These are phyloP conservation scores for Drosophila lini DNA, from an alignment of 1,140 invertebrate genomes.

Conservation along the genomic window DNA sequence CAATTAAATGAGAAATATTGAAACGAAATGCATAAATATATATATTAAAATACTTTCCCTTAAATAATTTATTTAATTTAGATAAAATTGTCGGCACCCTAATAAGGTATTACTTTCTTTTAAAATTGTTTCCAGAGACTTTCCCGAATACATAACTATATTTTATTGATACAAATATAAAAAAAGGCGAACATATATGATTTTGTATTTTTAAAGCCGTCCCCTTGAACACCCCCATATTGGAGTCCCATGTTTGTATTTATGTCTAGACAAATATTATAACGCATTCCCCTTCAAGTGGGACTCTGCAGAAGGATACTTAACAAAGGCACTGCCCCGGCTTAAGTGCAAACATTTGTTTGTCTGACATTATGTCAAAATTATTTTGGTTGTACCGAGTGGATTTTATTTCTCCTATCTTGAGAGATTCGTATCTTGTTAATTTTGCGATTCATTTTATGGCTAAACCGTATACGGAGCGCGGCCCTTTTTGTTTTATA, in stretches of 20 bases:
- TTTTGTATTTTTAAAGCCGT: constrained; percentile 5
- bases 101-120: background rate
- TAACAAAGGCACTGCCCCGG: constrained; percentile 33
- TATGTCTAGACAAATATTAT: constrained; percentile 39
- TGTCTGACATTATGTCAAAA: constrained; percentile 59
- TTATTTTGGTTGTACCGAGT: constrained; percentile 56
- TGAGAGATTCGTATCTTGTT: constrained; percentile 55
- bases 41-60: background rate
- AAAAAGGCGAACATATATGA: background rate
- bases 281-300: constrained; percentile 15
- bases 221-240: constrained; percentile 2
- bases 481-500: constrained; percentile 59
- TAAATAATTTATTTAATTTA: background rate
- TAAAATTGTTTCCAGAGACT: background rate
- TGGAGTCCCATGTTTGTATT: constrained; percentile 17
- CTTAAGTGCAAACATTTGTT: constrained; percentile 62
- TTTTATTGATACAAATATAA: background rate
- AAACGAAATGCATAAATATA: no score
- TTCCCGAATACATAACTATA: background rate
- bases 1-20: no score
- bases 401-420: constrained; percentile 59
- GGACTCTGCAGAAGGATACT: constrained; percentile 19
- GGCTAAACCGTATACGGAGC: constrained; percentile 31
- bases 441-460: constrained; percentile 58
- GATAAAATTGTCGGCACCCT: background rate